These are phyloP conservation scores for Pipistrellus pygmaeus DNA, from an alignment of 2,797 vertebrate species.

Conservation along the genomic window DNA sequence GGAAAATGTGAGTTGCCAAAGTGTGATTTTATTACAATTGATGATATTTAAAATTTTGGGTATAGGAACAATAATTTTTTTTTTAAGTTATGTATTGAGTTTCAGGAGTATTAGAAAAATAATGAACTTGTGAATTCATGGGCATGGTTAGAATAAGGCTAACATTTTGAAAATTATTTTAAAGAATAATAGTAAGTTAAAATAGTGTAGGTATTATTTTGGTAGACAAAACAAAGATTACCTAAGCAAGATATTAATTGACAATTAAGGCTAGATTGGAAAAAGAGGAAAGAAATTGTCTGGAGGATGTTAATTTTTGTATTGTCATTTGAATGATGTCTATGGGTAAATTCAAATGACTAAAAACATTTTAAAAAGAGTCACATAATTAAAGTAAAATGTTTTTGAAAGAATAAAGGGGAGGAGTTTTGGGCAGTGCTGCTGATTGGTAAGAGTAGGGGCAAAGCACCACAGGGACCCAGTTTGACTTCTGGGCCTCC, in stretches of 20 bases:
- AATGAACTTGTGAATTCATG: neutral
- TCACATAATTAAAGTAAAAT: neutral
- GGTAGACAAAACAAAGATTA: neutral
- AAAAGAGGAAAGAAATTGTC: neutral
- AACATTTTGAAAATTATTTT: neutral
- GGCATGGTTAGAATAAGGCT: neutral
- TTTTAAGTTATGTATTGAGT: neutral
- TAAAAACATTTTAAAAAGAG: neutral
- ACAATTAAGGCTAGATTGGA: neutral
- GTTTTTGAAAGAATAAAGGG: neutral
- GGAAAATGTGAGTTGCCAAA: neutral
- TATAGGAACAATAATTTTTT: neutral
- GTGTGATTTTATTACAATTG: neutral
- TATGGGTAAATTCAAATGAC: neutral
- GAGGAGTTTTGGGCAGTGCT: neutral
- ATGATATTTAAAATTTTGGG: neutral
- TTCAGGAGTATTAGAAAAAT: neutral
- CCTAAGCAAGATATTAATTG: neutral
- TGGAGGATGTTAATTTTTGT: neutral
- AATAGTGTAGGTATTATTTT: neutral
- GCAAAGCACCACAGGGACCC: rapidly evolving
- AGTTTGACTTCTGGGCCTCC: neutral
- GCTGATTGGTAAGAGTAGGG: neutral
- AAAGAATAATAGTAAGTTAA: neutral
- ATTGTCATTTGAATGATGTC: slow-evolving; percentile 4